Conservation (phyloP, 2,113 vertebrate species). For the Colossoma macropomum region DNA sequence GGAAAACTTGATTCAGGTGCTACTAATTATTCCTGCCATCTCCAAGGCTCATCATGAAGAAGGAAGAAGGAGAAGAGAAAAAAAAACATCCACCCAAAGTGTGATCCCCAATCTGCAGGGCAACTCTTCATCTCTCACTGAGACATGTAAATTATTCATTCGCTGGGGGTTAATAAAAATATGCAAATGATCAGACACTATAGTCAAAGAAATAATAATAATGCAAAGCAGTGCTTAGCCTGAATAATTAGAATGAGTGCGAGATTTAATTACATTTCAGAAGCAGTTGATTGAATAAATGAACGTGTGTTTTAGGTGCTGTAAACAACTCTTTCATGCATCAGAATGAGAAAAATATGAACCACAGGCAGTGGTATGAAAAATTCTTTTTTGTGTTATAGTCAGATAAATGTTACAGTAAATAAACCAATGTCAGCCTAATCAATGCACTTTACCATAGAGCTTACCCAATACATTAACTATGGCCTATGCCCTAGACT, state of each 20-base stretch:
- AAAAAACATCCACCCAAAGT: constrained; percentile 28
- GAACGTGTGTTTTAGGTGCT: constrained; percentile 15
- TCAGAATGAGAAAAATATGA: constrained; percentile 31
- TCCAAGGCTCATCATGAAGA: constrained; percentile 24
- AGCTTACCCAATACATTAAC: not conserved
- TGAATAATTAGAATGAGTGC: constrained; percentile 50
- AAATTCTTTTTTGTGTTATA: not conserved
- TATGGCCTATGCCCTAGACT: not conserved
- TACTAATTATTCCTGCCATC: constrained; percentile 50
- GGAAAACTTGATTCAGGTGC: constrained; percentile 41
- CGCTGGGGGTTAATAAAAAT: constrained; percentile 59
- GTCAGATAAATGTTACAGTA: constrained; percentile 7
- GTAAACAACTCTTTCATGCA: constrained; percentile 2
- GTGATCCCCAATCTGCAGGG: constrained; percentile 19
- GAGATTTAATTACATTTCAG: constrained; percentile 57
- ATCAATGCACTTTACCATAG: not conserved
- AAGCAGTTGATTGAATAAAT: constrained; percentile 10
- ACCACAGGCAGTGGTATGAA: not conserved
- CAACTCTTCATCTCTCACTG: constrained; percentile 17
- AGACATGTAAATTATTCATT: constrained; percentile 58
- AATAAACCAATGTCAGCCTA: not conserved
- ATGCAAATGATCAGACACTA: constrained; percentile 54
- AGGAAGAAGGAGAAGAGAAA: not conserved
- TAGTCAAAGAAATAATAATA: constrained; percentile 49
- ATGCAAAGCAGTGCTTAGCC: constrained; percentile 43